Base-by-base conservation (phyloP, 1,140 invertebrate species). In the Onthophagus taurus region DNA sequence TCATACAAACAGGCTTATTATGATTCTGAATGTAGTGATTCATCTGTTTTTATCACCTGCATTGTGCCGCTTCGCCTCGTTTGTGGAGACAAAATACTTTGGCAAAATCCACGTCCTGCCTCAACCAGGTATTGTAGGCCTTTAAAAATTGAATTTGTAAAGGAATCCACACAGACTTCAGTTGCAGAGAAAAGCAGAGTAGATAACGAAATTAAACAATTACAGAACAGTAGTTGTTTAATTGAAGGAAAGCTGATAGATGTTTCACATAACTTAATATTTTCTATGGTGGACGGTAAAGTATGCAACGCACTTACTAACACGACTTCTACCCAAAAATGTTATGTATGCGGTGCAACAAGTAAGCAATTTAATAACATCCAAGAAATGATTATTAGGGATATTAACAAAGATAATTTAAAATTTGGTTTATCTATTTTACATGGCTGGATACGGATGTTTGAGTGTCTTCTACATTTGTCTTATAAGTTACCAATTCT, bases 1-100 rank as follows among this genome's bases (percentile, higher is more conserved):
- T 33, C 26, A 5, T 42, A 42, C 29, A 42, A 42, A 14, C 41
- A 42, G 31, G 31, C 26, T 6, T 42, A 31, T 31, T 18, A 31
- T 31, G 31, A 12, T 31, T 18, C 26, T 31, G 29, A 19, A 2
- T 16, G 8, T 9, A 31, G 17, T 42, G 14, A 42, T 31, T 16
- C 26, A 3, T 7, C 26, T 33, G 26, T 42, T 31, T 42, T 42
- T 18, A 6, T 31, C 21, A 42, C n/a, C n/a, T 31, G 29, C 26
- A 31, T 42, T 31, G 29, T 42, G 7, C 29, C 41, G n/a, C 24
- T 42, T 20, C 29, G 19, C 11, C 29, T 42, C 31, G 18, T 19
- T 16, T 31, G n/a, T n/a, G 16, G 8, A 29, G 19, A 42, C 2
- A 42, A 19, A 31, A 42, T 42, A 6, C 1, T n/a, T 42, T 42